Evolutionary conservation across 2,113 vertebrate genomes (phyloP).

Genomic region (Lipophrys pholis): DNA sequence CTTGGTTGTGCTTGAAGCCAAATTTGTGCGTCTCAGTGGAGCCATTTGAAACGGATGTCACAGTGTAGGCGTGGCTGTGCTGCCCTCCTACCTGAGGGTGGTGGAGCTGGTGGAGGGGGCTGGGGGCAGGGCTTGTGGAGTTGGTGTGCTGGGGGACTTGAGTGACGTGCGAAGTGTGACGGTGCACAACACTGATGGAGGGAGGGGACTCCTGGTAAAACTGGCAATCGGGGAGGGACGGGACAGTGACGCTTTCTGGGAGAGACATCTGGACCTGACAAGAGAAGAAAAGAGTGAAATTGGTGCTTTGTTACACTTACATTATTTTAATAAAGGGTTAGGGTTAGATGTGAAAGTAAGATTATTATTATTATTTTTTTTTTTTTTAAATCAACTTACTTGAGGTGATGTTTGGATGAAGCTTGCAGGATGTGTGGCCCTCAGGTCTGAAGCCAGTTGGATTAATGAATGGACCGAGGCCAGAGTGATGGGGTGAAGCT

Average conservation of each 20-base stretch:
- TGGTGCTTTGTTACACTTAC: background rate
- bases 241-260: slow-evolving; percentile 67
- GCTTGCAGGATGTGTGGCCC: slow-evolving; percentile 81
- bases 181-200: slow-evolving; percentile 75
- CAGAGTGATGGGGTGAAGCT: slow-evolving; percentile 84
- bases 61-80: slow-evolving; percentile 44
- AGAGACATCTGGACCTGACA: slow-evolving; percentile 69
- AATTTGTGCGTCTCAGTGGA: slow-evolving; percentile 50
- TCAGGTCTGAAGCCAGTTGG: slow-evolving; percentile 84
- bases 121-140: slow-evolving; percentile 72
- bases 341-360: background rate
- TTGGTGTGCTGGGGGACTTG: slow-evolving; percentile 69
- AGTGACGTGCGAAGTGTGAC: slow-evolving; percentile 51
- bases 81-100: slow-evolving; percentile 72
- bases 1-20: slow-evolving; percentile 73
- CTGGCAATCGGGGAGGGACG: slow-evolving; percentile 76
- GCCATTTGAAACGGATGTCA: slow-evolving; percentile 51
- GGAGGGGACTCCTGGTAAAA: slow-evolving; percentile 78
- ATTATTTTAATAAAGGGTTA: background rate
- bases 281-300: background rate
- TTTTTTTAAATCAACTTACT: slow-evolving; percentile 52
- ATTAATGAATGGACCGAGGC: slow-evolving; percentile 85
- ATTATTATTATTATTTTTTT: no score
- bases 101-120: slow-evolving; percentile 72
- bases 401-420: slow-evolving; percentile 87